A percentile compares a stretch with the other conserved stretches of the same genome.
Conservation (phyloP, 2,113 vertebrate species). For the Ameiurus melas region DNA sequence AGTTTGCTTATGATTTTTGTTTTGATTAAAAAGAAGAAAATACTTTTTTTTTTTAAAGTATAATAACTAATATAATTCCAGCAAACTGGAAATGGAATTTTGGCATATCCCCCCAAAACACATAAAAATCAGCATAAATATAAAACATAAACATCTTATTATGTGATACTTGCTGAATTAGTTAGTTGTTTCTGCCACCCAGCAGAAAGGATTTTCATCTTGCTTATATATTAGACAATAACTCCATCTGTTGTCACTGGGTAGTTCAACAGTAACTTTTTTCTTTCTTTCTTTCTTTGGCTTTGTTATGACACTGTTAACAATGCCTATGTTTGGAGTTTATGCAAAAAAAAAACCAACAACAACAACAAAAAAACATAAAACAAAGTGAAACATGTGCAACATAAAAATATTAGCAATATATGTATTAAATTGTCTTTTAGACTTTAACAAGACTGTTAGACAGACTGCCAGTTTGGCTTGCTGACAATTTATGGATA, state of each 20-base stretch:
- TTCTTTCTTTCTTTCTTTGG: neutral
- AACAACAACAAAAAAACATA: neutral
- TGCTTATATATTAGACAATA: neutral
- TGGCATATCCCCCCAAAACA: neutral
- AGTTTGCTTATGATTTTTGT: too few relatives aligned
- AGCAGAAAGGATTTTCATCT: neutral
- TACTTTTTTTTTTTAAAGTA: too few relatives aligned
- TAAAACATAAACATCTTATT: neutral
- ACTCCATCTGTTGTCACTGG: too few relatives aligned
- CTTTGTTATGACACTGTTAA: neutral
- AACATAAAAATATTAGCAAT: neutral
- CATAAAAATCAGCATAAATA: neutral
- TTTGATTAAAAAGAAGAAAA: too few relatives aligned
- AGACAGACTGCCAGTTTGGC: neutral
- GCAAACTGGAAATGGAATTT: neutral
- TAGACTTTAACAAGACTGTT: neutral
- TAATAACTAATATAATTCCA: neutral
- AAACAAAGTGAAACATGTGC: neutral
- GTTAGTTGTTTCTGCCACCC: neutral
- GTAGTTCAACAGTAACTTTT: neutral
- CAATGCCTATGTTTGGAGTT: neutral
- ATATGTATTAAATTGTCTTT: neutral
- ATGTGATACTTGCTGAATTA: neutral
- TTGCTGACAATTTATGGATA: neutral
- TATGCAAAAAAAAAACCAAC: neutral